Base-by-base conservation (phyloP, 37 sponge, comb jelly and placozoan genomes). In the Axinella damicornis region DNA sequence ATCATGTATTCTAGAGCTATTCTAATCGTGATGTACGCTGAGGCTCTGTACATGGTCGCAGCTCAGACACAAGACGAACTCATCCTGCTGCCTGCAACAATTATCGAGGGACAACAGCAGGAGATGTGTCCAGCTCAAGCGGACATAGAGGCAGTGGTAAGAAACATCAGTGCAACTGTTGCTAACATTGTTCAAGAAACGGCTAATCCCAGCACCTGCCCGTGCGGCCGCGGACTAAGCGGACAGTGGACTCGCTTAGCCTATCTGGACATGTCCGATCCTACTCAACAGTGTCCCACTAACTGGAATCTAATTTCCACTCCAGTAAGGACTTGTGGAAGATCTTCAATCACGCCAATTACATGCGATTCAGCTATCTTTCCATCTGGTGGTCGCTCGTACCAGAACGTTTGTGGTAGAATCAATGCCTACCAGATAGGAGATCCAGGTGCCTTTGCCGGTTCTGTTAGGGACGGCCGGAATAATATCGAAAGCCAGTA, bases 381-480 rank as follows among this genome's bases (percentile, higher is more conserved):
- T 46, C 9, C 35, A 22, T 33, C 37, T 4, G 25, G 28, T 66
- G 69, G 77, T 68, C 22, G 69, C 19, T 16, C 21, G 35, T 85
- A 85, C 68, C 17, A 69, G 34, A 46, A 76, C 16, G 69, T 85
- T 5, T 85, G 85, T 76, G 85, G 85, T 31, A 75, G 55, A 69
- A 67, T 66, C 36, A 76, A 13, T 20, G 85, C 68, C 20, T 85
- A 85, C 57, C 69, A 65, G 30, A 39, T 53, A 5, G 71, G 77
- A 27, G 35, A 66, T 35, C 77, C 85, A 85, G 77, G 66, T 57
- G 69, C 77, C 18, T 76, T 76, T 66, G 32, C n/a, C 12, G 40
- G 21, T 30, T 11, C 28, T 22, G 33, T 20, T 30, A 25, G 4
- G n/a, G 28, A 17, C 20, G 39, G n/a, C 1, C 31, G 25, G 16